Evolutionary conservation across 2,797 vertebrate genomes (phyloP), one percentile per base, ranked within the genome.

Genomic region (Schizothorax lantsangensis): DNA sequence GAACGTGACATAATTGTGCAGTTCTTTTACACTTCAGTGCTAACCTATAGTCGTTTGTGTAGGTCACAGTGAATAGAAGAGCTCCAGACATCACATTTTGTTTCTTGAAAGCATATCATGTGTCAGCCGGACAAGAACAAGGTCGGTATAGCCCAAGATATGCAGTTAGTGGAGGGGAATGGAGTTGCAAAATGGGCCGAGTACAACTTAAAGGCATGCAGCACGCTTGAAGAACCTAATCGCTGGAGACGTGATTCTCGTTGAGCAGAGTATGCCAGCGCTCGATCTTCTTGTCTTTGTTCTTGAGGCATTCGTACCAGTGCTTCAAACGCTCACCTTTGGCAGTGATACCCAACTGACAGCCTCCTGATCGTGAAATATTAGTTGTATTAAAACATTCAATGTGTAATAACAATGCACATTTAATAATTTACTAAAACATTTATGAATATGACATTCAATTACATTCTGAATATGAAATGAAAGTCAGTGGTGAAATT

Each of bases 251-350:
- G 0, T 98, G 97, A 90, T 96, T 97, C 94, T 98, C 97, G 0
- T 97, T 98, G 33, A 96, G 89, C 83, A 99, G 94, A 86, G 97
- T 98, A 94, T 99, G 98, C 98, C 98, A 99, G 89, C 98, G 98
- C 90, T 99, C 98, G 0, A 99, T 98, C 94, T 95, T 97, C 97
- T 98, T 98, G 94, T 99, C 98, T 92, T 99, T 99, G 95, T 99
- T 99, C 94, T 99, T 99, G 93, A 99, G 88, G 81, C 97, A 99
- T 91, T 99, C 97, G 0, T 98, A 99, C 97, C 98, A 99, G 94
- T 99, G 97, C 94, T 98, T 99, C 93, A 99, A 96, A 84, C 96
- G 93, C 90, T 99, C 98, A 1, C 98, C 98, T 91, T 99, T 99
- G 73, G 98, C 98, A 0, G 96, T 98, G 91, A 99, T 99, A 57